Base-by-base conservation (phyloP, 2,113 vertebrate species). In the Salvelinus fontinalis region DNA sequence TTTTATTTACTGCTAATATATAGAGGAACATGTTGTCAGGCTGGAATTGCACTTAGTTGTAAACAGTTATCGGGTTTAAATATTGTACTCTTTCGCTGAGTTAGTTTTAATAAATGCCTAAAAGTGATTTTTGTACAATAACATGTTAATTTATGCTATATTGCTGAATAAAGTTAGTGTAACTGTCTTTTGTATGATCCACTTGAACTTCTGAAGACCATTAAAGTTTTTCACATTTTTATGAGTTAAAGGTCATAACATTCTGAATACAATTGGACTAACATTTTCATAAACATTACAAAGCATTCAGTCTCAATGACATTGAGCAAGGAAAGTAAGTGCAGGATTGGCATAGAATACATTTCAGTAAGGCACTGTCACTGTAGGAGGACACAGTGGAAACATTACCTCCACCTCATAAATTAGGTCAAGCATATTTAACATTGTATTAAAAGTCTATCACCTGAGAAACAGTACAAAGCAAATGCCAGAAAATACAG, bases 291-390 rank as follows among this genome's bases (percentile, higher is more conserved):
- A 62, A 62, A 62, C 59, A 62, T 62, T 62, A 62, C 59, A 22
- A 22, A 18, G 16, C 16, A 22, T 62, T 62, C 54, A 57, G 51
- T 54, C 51, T 22, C 59, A 24, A 62, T 24, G 59, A 22, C 59
- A 22, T 24, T 8, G n/a, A 69, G 59, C 20, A 76, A 60, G 68
- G 67, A 70, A 57, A 31, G 22, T 39, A 31, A 60, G 74, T 60
- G 74, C 67, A 76, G 34, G 54, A 59, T 76, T 75, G 66, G 66
- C 49, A 57, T 75, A 74, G 18, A 62, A 62, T 62, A 24, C 6
- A 62, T 22, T 73, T 49, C 51, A 75, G 48, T 72, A 82, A 84
- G 83, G 80, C 77, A 84, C 79, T 66, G 59, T 74, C 59, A 14
- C 34, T 68, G 49, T 54, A 54, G 18, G 16, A 54, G 13, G 5